A percentile compares a stretch with the other conserved stretches of the same genome.
These are phyloP conservation scores for Acanthococcus lagerstroemiae DNA, from an alignment of 2,888 invertebrate genomes.

Conservation along the genomic window DNA sequence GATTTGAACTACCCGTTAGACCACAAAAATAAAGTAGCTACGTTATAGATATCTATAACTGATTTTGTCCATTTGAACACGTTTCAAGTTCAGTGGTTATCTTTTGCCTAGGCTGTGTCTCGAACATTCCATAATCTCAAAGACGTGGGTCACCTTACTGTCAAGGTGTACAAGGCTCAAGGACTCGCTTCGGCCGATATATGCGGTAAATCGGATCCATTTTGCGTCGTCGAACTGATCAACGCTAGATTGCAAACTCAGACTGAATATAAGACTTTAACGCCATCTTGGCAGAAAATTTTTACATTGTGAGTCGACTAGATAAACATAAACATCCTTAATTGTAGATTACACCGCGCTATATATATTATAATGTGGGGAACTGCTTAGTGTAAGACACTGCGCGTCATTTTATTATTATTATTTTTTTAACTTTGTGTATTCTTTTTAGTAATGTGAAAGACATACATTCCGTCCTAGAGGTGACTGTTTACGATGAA, in stretches of 20 bases:
- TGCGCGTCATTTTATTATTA: not conserved
- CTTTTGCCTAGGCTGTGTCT: conserved; percentile 52
- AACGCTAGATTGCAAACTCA: conserved; percentile 94
- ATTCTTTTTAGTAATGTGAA: conserved; percentile 65
- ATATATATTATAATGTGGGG: not conserved
- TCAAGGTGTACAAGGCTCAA: conserved; percentile 65
- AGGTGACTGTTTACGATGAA: conserved; percentile 94
- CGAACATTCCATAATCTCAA: conserved; percentile 60
- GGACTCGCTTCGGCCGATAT: conserved; percentile 90
- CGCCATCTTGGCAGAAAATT: conserved; percentile 96
- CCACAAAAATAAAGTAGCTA: no score
- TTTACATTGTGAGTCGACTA: conserved; percentile 78
- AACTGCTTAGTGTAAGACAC: not conserved
- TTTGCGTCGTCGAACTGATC: conserved; percentile 90
- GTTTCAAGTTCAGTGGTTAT: no score
- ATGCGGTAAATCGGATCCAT: conserved; percentile 97
- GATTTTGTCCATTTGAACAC: no score
- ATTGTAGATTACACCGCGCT: not conserved
- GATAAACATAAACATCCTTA: not conserved
- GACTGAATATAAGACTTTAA: conserved; percentile 94
- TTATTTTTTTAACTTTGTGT: not conserved
- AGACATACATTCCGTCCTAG: conserved; percentile 88
- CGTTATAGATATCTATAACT: no score
- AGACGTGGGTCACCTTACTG: conserved; percentile 88
- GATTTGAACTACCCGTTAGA: no score